Evolutionary conservation across 2,113 vertebrate species (phyloP).

Genomic region (Epinephelus moara): DNA sequence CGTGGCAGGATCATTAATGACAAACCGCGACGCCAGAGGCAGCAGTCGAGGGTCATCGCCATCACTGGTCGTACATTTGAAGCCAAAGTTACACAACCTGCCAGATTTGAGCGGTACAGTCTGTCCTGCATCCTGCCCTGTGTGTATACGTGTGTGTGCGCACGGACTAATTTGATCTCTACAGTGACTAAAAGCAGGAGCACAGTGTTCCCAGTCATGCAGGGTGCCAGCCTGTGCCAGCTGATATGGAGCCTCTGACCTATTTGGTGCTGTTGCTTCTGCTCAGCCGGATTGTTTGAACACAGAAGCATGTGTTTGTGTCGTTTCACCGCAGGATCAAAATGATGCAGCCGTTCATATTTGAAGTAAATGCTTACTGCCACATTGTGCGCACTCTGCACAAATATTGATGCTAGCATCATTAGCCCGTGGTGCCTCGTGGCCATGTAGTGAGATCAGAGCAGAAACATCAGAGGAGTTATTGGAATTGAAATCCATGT

Average conservation of each 20-base stretch:
- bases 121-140: conserved; percentile 45
- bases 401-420: conserved; percentile 49
- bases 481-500: conserved; percentile 68
- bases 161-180: conserved; percentile 49
- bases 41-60: conserved; percentile 29
- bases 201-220: conserved; percentile 22
- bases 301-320: background rate
- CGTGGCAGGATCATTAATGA: conserved; percentile 71
- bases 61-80: conserved; percentile 27
- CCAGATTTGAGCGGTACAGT: conserved; percentile 38
- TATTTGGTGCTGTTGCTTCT: conserved; percentile 13
- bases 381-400: conserved; percentile 19
- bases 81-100: conserved; percentile 63
- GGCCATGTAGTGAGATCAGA: conserved; percentile 46
- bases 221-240: conserved; percentile 22
- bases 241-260: conserved; percentile 30
- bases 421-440: conserved; percentile 20
- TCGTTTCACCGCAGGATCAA: background rate
- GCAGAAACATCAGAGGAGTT: conserved; percentile 65
- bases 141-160: background rate
- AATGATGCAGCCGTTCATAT: background rate
- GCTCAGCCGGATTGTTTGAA: background rate
- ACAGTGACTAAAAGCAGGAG: conserved; percentile 27
- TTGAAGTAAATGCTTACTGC: background rate
- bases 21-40: conserved; percentile 50